These are phyloP conservation scores for Sarcophaga variegata DNA, from an alignment of 2,888 invertebrate species.

Conservation along the genomic window DNA sequence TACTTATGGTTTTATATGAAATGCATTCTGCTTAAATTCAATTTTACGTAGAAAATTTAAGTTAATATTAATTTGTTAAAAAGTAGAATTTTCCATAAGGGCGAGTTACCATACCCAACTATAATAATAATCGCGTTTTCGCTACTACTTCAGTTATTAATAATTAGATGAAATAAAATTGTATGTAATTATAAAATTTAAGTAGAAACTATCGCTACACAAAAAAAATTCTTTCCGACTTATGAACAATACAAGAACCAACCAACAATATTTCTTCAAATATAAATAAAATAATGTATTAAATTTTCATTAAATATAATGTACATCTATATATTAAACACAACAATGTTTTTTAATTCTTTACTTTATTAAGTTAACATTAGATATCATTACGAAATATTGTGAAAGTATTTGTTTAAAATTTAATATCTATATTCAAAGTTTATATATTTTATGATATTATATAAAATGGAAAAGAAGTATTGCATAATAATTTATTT, in stretches of 20 bases:
- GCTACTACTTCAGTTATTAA: constrained; percentile 28
- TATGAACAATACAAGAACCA: neutral
- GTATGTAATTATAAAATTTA: neutral
- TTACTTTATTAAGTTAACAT: neutral
- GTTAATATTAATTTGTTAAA: constrained; percentile 62
- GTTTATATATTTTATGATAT: neutral
- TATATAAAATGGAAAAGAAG: neutral
- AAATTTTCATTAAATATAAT: neutral
- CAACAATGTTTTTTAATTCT: neutral
- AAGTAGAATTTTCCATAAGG: constrained; percentile 57
- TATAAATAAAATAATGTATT: neutral
- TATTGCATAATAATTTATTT: neutral
- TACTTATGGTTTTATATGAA: constrained; percentile 65
- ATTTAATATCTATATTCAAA: neutral
- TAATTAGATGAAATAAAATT: constrained; percentile 14
- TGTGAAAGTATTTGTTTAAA: neutral
- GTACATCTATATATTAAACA: neutral
- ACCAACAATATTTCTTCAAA: neutral
- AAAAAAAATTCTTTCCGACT: neutral
- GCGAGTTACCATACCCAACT: constrained; percentile 43
- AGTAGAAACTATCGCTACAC: neutral
- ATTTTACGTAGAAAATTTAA: constrained; percentile 67
- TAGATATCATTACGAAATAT: neutral
- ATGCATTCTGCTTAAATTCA: constrained; percentile 59
- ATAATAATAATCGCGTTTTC: constrained; percentile 11